Evolutionary conservation across 2,113 vertebrate species (phyloP), one percentile per base, ranked within the genome.

Genomic region (Hystrix cristata): DNA sequence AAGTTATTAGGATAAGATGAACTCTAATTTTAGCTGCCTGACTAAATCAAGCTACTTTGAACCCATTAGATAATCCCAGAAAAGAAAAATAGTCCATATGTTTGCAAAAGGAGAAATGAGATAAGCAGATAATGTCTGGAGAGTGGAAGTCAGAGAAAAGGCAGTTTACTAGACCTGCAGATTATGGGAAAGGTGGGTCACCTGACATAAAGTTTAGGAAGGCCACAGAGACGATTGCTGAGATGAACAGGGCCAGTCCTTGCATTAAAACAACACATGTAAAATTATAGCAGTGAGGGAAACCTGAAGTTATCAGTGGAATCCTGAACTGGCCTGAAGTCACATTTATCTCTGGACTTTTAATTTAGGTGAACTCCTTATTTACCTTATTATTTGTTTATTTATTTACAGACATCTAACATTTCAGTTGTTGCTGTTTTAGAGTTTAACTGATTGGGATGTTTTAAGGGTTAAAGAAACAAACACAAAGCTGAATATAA

Each of bases 401-500:
- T 46, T 88, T 78, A 65, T 90, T 87, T 93, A 74, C 65, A 93
- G 34, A 65, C 1, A 62, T 16, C 13, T 90, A 65, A 38, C 38
- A 92, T 86, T 88, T 91, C 43, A 88, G 1, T 95, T 48, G 1
- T n/a, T 80, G 2, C 19, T 95, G 2, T 13, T 93, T 90, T 86
- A 86, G 48, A 85, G 12, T 0, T 5, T 83, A 69, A 80, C 1
- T 62, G 2, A 72, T 60, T 83, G 4, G 27, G n/a, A 53, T 90
- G 29, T 59, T 81, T 65, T 76, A 67, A 88, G 21, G 21, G 71
- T 65, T 92, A 90, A 92, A 80, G 5, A 90, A 79, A 48, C 79
- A 90, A 31, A 3, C n/a, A 71, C 27, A 84, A 91, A 64, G 11
- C 5, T 46, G 59, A 80, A 74, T 69, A 87, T 57, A 48, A 95